phyloP scores from a whole-genome alignment of 2,113 vertebrate genomes.

The Eurypyga helias region DNA sequence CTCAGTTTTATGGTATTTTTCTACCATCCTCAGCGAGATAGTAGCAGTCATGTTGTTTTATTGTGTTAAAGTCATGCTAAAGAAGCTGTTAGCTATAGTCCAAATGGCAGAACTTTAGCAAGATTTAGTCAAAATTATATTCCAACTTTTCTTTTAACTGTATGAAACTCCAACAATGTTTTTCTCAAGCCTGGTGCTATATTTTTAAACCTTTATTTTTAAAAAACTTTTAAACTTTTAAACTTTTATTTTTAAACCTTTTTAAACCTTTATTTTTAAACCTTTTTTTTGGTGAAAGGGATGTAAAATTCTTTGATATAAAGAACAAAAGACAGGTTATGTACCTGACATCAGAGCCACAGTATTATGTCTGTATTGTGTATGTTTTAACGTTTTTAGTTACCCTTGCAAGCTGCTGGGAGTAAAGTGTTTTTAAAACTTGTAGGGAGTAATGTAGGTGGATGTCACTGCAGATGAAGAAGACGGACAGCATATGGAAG shows the following conservation, averaged over 20 bases:
- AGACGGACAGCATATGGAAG: not conserved
- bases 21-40: not conserved
- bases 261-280: not conserved
- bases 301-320: not conserved
- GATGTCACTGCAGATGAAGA: not conserved
- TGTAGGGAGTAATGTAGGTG: not conserved
- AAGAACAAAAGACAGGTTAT: not conserved
- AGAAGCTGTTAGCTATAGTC: not conserved
- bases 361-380: not conserved
- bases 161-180: not conserved
- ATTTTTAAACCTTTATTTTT: not conserved
- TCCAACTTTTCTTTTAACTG: not conserved
- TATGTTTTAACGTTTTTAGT: not conserved
- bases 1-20: not conserved
- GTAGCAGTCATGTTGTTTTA: not conserved
- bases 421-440: not conserved
- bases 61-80: not conserved
- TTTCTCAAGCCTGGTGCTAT: not conserved
- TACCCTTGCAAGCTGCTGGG: not conserved
- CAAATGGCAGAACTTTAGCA: not conserved
- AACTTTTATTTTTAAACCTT: not conserved
- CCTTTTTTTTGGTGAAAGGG: not conserved
- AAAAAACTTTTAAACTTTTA: no score
- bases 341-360: not conserved
- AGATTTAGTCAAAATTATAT: not conserved